phyloP scores from a whole-genome alignment of 2,888 invertebrate species.

The Cistogaster globosa region DNA sequence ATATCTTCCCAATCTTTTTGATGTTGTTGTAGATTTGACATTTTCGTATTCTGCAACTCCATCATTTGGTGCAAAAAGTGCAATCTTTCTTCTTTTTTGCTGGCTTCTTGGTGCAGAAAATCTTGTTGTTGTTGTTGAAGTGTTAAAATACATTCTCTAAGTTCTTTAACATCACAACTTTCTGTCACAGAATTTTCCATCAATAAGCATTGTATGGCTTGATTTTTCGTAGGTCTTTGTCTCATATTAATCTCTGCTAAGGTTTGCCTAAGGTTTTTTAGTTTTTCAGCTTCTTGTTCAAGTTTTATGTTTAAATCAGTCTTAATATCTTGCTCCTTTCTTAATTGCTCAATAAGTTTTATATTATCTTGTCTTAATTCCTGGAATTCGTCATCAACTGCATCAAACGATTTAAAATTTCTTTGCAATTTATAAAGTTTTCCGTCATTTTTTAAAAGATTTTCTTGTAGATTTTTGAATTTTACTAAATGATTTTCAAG shows the following conservation, averaged over 20 bases:
- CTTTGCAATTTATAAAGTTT: conserved; percentile 62
- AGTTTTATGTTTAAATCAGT: conserved; percentile 41
- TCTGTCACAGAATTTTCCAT: not conserved
- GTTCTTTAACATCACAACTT: conserved; percentile 21
- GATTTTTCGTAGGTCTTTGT: conserved; percentile 33
- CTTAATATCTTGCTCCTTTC: conserved; percentile 23
- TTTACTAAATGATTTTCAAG: conserved; percentile 27
- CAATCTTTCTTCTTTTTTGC: conserved; percentile 70
- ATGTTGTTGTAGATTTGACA: conserved; percentile 76
- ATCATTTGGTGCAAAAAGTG: conserved; percentile 75
- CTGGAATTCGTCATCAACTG: not conserved
- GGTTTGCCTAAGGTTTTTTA: conserved; percentile 52
- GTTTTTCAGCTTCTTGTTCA: conserved; percentile 31
- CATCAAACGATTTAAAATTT: conserved; percentile 12
- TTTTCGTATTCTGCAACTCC: conserved; percentile 77
- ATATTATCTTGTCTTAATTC: conserved; percentile 38
- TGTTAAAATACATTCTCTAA: conserved; percentile 30
- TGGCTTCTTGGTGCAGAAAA: conserved; percentile 22
- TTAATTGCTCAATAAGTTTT: conserved; percentile 37
- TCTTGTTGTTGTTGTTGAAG: conserved; percentile 26
- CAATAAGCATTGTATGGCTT: conserved; percentile 48
- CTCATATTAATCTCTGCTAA: conserved; percentile 41
- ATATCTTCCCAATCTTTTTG: conserved; percentile 79
- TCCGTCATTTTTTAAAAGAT: conserved; percentile 45
- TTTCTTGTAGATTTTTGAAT: conserved; percentile 16